phyloP scores from a whole-genome alignment of 2,888 invertebrate genomes.

The Agrochola lota region DNA sequence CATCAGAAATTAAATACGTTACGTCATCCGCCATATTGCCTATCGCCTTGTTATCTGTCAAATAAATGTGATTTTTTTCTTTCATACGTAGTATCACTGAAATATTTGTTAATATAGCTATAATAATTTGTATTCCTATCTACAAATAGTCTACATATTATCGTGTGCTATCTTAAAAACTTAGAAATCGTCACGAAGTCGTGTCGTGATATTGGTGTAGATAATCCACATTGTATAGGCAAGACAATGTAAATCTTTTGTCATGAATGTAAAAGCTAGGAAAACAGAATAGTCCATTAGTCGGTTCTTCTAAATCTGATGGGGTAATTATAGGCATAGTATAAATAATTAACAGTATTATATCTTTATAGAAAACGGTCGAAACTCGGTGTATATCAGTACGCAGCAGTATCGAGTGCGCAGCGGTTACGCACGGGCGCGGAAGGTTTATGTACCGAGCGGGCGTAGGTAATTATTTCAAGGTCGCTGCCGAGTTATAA shows the following conservation, averaged over 20 bases:
- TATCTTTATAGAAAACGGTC: too few species aligned
- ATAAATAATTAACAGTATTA: too few species aligned
- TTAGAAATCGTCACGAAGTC: slow-evolving; percentile 32
- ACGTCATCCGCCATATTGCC: slow-evolving; percentile 13
- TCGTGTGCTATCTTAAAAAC: neutral
- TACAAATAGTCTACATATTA: neutral
- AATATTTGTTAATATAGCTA: neutral
- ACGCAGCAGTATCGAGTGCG: too few species aligned
- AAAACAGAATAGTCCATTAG: neutral
- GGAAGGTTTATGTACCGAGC: too few species aligned
- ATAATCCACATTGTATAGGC: slow-evolving; percentile 5
- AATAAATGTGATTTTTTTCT: neutral
- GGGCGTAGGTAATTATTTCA: too few species aligned
- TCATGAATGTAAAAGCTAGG: neutral
- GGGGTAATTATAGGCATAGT: too few species aligned
- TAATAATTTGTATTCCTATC: neutral
- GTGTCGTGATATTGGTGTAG: slow-evolving; percentile 11
- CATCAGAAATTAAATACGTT: neutral
- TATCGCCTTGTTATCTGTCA: slow-evolving; percentile 4
- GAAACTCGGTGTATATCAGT: too few species aligned
- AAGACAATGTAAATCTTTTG: slow-evolving; percentile 12
- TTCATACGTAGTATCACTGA: neutral
- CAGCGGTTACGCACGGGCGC: too few species aligned
- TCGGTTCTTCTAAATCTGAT: neutral
- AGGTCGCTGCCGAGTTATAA: too few species aligned